phyloP scores from a whole-genome alignment of 2,888 invertebrate species.

The Acrocera orbiculus region DNA sequence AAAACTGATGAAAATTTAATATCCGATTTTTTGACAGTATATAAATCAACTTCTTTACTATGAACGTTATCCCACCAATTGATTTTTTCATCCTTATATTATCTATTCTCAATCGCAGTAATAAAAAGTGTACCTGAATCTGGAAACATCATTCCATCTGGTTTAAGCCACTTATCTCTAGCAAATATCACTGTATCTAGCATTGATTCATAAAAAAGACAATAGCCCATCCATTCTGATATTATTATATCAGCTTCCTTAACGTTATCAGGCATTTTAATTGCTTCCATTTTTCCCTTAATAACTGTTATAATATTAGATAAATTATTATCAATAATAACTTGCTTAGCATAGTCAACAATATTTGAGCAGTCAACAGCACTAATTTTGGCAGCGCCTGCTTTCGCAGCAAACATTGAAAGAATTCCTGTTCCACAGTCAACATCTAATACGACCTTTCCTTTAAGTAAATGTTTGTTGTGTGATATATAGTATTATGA shows the following conservation, averaged over 20 bases:
- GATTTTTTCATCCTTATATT: constrained; percentile 99
- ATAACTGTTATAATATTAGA: constrained; percentile 66
- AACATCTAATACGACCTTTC: constrained; percentile 84
- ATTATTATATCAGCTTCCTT: constrained; percentile 87
- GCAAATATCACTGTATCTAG: constrained; percentile 97
- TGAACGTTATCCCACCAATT: constrained; percentile 99
- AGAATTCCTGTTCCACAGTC: constrained; percentile 98
- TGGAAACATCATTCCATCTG: constrained; percentile 87
- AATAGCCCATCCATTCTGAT: constrained; percentile 66
- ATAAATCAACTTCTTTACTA: constrained; percentile 96
- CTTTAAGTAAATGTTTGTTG: constrained; percentile 94
- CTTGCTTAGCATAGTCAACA: constrained; percentile 90
- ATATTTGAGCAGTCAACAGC: constrained; percentile 99
- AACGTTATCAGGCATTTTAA: constrained; percentile 75
- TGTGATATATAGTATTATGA: constrained; percentile 99
- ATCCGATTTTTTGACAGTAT: constrained; percentile 92
- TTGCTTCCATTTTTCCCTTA: constrained; percentile 88
- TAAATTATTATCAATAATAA: constrained; percentile 71
- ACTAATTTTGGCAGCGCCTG: constrained; percentile 87
- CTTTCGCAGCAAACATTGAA: constrained; percentile 99
- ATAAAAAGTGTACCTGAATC: constrained; percentile 87
- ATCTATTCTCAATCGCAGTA: constrained; percentile 86
- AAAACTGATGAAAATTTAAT: constrained; percentile 82
- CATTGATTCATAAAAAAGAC: constrained; percentile 98
- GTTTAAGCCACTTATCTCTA: constrained; percentile 89